Percentiles rank a stretch among this genome's conserved stretches.
Conservation (phyloP, 1,140 invertebrate species). For the Elymnias hypermnestra region DNA sequence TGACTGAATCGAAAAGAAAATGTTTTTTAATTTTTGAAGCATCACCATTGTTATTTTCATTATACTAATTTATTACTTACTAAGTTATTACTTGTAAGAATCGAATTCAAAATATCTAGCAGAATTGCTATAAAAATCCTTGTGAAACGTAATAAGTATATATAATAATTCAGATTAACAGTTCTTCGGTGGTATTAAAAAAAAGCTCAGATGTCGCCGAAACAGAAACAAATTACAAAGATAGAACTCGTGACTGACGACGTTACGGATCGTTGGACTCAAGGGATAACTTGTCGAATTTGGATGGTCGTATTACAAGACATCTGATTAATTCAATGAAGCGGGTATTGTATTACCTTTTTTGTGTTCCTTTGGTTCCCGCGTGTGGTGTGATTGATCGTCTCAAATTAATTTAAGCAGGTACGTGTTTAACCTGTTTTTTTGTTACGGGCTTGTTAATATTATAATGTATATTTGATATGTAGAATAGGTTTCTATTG, state of each 20-base stretch:
- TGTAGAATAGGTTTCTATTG: too few relatives aligned
- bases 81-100: too few relatives aligned
- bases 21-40: too few relatives aligned
- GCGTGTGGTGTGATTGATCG: constrained; percentile 25
- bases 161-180: too few relatives aligned
- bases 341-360: constrained; percentile 34
- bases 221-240: constrained; percentile 24
- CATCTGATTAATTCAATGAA: constrained; percentile 39
- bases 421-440: constrained; percentile 7
- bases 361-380: constrained; percentile 17
- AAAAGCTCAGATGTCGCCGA: constrained; percentile 34
- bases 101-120: too few relatives aligned
- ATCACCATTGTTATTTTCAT: too few relatives aligned
- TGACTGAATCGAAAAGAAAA: too few relatives aligned
- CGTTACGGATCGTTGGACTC: constrained; percentile 32
- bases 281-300: constrained; percentile 48
- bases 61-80: too few relatives aligned
- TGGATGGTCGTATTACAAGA: constrained; percentile 38
- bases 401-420: constrained; percentile 22
- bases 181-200: too few relatives aligned
- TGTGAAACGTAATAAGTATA: too few relatives aligned
- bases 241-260: constrained; percentile 13
- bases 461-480: too few relatives aligned
- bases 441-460: constrained; percentile 7
- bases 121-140: too few relatives aligned